A percentile compares a stretch with the other conserved stretches of the same genome.
Conservation (phyloP, 2,888 invertebrate species). For the Ichneumoninae sp. region DNA sequence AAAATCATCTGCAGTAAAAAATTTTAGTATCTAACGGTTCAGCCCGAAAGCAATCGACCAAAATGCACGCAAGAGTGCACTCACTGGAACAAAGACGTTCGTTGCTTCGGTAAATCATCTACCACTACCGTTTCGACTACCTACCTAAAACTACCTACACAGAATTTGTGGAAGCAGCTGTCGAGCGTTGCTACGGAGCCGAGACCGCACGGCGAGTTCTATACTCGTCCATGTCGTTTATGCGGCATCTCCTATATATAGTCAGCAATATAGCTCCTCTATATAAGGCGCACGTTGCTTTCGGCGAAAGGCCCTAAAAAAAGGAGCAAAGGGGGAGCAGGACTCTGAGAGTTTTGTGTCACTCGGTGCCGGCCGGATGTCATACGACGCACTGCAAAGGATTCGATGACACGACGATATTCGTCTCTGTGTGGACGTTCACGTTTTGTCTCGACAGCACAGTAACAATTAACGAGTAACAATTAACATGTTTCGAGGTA, state of each 20-base stretch:
- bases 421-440: background rate
- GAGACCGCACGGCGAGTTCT: conserved; percentile 47
- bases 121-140: background rate
- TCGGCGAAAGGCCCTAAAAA: conserved; percentile 32
- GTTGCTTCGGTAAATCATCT: background rate
- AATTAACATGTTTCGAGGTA: background rate
- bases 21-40: conserved; percentile 5
- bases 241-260: background rate
- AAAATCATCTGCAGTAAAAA: background rate
- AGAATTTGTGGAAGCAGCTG: conserved; percentile 46
- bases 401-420: background rate
- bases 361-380: background rate
- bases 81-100: conserved; percentile 4
- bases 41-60: conserved; percentile 44
- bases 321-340: background rate
- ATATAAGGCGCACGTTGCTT: conserved; percentile 49
- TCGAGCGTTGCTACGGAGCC: conserved; percentile 34
- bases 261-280: conserved; percentile 1
- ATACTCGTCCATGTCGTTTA: conserved; percentile 33
- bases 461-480: background rate
- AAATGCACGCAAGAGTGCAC: conserved; percentile 38
- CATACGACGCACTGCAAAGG: background rate
- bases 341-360: background rate
- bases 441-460: background rate
- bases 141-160: conserved; percentile 1